phyloP scores from a whole-genome alignment of 2,888 invertebrate species.

The Clitarchus hookeri region DNA sequence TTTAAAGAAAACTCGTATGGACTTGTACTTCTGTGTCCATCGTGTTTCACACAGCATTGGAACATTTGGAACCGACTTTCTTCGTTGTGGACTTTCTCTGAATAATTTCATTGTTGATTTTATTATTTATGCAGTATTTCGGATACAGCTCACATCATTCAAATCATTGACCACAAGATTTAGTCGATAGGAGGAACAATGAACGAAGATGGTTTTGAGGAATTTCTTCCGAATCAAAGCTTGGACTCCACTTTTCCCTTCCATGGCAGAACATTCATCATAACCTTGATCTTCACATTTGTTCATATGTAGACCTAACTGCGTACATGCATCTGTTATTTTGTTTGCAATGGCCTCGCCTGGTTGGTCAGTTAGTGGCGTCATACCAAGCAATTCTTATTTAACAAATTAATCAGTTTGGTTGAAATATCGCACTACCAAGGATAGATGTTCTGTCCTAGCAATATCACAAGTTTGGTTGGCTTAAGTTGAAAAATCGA shows the following conservation, averaged over 20 bases:
- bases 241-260: constrained; percentile 42
- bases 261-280: constrained; percentile 46
- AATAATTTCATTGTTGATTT: too few species aligned
- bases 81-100: too few species aligned
- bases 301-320: constrained; percentile 35
- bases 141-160: too few species aligned
- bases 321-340: constrained; percentile 38
- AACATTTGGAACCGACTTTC: too few species aligned
- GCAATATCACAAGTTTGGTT: constrained; percentile 48
- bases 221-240: background rate
- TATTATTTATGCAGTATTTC: too few species aligned
- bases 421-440: constrained; percentile 39
- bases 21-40: too few species aligned
- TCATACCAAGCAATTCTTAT: constrained; percentile 39
- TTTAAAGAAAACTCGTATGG: too few species aligned
- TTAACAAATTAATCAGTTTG: constrained; percentile 6
- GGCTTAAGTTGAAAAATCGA: constrained; percentile 44
- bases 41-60: too few species aligned
- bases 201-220: background rate
- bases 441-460: constrained; percentile 48
- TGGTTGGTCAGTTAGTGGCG: constrained; percentile 36
- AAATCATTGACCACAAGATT: too few species aligned
- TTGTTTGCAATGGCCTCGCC: constrained; percentile 37
- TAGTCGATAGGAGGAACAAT: background rate
- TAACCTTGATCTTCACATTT: constrained; percentile 44